Percentiles rank a stretch among this genome's conserved stretches.
Evolutionary conservation across 1,140 invertebrate species (phyloP).

Genomic region (Pseudomyrmex flavicornis): DNA sequence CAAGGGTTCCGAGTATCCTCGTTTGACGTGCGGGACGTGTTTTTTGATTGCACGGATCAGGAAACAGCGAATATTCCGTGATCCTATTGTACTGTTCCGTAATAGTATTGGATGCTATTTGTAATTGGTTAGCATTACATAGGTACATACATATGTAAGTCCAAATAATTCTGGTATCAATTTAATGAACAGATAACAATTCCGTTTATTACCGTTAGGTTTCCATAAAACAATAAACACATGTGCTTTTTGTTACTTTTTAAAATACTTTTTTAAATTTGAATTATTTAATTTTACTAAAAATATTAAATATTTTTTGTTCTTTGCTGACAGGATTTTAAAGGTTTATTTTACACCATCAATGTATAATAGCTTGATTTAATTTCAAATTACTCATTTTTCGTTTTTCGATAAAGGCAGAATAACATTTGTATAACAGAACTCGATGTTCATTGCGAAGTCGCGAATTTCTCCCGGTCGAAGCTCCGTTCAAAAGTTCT

Average conservation of each 20-base stretch:
- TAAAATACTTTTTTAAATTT: neutral
- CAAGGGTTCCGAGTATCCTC: conserved; percentile 20
- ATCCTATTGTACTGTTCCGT: neutral
- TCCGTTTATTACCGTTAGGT: neutral
- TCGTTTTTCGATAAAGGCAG: neutral
- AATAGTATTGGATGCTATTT: neutral
- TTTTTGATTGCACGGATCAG: conserved; percentile 15
- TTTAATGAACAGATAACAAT: neutral
- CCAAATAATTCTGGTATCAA: neutral
- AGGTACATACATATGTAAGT: neutral
- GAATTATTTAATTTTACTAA: neutral
- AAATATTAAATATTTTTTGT: neutral
- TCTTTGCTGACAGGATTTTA: too few relatives aligned
- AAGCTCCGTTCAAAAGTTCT: neutral
- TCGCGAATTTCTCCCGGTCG: neutral
- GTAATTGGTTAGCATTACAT: neutral
- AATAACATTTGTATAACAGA: neutral
- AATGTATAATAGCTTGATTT: too few relatives aligned
- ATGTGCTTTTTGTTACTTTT: neutral
- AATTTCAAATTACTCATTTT: neutral
- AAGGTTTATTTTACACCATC: too few relatives aligned
- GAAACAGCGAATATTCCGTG: neutral
- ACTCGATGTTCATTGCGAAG: neutral
- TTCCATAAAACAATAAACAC: neutral
- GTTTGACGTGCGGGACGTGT: neutral